Base-by-base conservation (phyloP, 2,113 vertebrate species). In the Lycocorax pyrrhopterus region DNA sequence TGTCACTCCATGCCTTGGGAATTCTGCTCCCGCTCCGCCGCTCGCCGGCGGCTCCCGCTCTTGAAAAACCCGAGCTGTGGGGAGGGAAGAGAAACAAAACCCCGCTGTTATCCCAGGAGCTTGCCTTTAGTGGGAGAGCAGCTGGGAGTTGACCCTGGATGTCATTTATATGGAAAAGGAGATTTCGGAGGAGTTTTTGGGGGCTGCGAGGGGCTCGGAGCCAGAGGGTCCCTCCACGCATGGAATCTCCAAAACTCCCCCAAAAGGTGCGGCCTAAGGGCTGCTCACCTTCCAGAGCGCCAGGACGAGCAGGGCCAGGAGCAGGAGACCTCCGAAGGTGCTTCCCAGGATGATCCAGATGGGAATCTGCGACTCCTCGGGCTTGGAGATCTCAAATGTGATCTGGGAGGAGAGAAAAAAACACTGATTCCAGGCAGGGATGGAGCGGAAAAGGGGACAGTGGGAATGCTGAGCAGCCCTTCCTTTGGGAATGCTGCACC, bases 51-150 rank as follows among this genome's bases (percentile, higher is more conserved):
- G 84, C 97, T 98, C 94, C 98, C 97, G 7, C 97, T 98, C 95
- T 98, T 98, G 89, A 99, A 99, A 96, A 99, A 99, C 66, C 99
- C 99, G 25, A 99, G 98, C 99, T 99, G 98, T 25, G 75, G 75
- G 91, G 19, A 66, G 58, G 7, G 67, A 68, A 93, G 53, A 67
- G 47, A 73, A 64, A 80, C 16, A 43, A 30, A 89, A 64, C 1
- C 62, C 53, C 7, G 1, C 6, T 1, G 2, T 93, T 19, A 94
- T 19, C 35, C 44, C 82, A 5, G 76, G 1, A 5, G 5, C 1
- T 53, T 3, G 14, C 37, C 46, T 35, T 35, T 4, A 1, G 3
- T 0, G 15, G 77, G 66, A 10, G 2, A 4, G 0, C n/a, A 20
- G 29, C 64, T 2, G 67, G 44, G 15, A 37, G 17, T 7, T 13